Percentiles rank a stretch among this genome's conserved stretches.
Conservation (phyloP, 1,140 invertebrate genomes). For the Danaus plexippus region DNA sequence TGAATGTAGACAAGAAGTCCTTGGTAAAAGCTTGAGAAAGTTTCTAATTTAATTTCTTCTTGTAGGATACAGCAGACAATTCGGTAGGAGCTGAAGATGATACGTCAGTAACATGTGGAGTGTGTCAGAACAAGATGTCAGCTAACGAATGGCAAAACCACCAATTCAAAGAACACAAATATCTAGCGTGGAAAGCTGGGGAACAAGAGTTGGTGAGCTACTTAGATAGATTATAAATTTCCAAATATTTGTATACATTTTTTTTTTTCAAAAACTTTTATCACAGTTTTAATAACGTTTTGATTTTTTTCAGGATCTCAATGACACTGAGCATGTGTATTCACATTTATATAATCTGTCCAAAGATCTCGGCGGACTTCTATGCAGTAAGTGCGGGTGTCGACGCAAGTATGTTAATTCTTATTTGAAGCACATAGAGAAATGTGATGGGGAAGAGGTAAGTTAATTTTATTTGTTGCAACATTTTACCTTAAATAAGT, state of each 20-base stretch:
- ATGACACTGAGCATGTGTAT: slow-evolving; percentile 22
- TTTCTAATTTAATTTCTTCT: not conserved
- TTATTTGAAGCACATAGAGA: slow-evolving; percentile 28
- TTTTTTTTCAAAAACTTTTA: too few relatives aligned
- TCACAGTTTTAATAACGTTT: not conserved
- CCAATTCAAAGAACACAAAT: slow-evolving; percentile 27
- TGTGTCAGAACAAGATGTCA: slow-evolving; percentile 31
- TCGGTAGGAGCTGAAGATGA: not conserved
- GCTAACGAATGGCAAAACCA: slow-evolving; percentile 27
- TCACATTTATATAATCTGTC: slow-evolving; percentile 24
- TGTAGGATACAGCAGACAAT: not conserved
- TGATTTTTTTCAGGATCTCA: slow-evolving; percentile 25
- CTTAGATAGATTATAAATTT: too few relatives aligned
- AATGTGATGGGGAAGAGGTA: slow-evolving; percentile 17
- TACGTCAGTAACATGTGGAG: slow-evolving; percentile 32
- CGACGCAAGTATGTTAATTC: slow-evolving; percentile 31
- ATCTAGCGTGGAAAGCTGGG: slow-evolving; percentile 35
- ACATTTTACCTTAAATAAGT: too few relatives aligned
- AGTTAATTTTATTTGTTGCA: slow-evolving; percentile 8
- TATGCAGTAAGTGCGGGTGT: slow-evolving; percentile 28
- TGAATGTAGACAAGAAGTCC: too few relatives aligned
- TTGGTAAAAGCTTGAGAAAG: not conserved
- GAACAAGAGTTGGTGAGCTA: slow-evolving; percentile 26
- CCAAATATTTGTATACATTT: too few relatives aligned
- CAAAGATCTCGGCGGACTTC: slow-evolving; percentile 21